Conservation (phyloP, 2,797 vertebrate genomes). For the Limosa lapponica region DNA sequence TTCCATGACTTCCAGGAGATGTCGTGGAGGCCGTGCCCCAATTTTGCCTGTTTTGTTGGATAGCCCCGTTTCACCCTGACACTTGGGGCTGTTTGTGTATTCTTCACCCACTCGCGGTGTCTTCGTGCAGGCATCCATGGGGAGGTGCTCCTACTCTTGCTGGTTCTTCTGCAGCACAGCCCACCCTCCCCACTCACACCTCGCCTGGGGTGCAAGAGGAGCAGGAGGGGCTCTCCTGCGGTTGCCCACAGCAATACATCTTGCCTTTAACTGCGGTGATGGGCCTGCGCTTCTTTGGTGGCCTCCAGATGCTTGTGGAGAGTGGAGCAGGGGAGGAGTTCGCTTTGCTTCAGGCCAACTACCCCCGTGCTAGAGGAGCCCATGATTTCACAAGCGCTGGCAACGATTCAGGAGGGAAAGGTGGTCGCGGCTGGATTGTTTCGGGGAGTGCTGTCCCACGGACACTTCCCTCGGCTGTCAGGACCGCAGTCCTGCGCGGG, state of each 20-base stretch:
- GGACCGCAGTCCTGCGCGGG: neutral
- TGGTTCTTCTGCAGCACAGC: neutral
- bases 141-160: neutral
- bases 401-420: neutral
- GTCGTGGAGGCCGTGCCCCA: accelerated
- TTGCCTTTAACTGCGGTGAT: neutral
- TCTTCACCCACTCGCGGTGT: neutral
- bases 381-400: neutral
- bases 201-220: neutral
- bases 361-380: neutral
- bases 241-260: neutral
- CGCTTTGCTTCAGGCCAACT: neutral
- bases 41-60: neutral
- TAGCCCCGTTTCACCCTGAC: neutral
- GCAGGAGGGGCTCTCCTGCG: neutral
- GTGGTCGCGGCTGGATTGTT: neutral
- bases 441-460: neutral
- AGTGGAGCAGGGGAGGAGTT: neutral
- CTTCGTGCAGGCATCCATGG: neutral
- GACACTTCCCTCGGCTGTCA: neutral
- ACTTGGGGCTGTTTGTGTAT: accelerated
- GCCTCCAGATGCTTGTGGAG: neutral
- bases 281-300: neutral
- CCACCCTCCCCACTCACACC: accelerated
- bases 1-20: neutral